Evolutionary conservation across 2,888 invertebrate species (phyloP), one percentile per base, ranked within the genome.

Genomic region (Lordiphosa andalusiaca): DNA sequence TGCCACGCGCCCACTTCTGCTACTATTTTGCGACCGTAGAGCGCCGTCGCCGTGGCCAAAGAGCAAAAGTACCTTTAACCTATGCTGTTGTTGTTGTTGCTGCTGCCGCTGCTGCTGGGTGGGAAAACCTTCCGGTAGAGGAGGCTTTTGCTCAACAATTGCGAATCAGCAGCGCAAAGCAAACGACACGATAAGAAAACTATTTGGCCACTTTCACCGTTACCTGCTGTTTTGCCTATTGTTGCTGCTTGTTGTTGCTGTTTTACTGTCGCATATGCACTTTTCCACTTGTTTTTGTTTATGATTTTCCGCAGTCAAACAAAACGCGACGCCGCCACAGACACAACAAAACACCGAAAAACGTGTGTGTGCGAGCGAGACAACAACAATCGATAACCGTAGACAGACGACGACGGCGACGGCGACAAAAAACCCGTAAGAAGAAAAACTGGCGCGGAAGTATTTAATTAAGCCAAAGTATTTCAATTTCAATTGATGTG

Each of bases 391-490:
- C 75, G 77, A 77, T 83, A 77, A 83, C 81, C 80, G 80, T 53
- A 73, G 73, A 71, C 67, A 56, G 25, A 74, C 62, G 56, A 44
- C 59, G 53, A 21, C 21, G 19, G 10, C 21, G 40, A 19, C 19
- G 19, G 47, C 55, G 48, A 48, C 58, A 38, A 2, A 49, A n/a
- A 2, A 49, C 21, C 36, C n/a, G 21, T 37, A 49, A 39, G 21
- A 48, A 48, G 36, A 49, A 52, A 40, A 42, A 21, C 37, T 65
- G 65, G 49, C 73, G 77, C 77, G 77, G 77, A 78, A 78, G 77
- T 78, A 84, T 78, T 77, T 78, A 78, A 84, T 78, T 78, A 84
- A 78, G 77, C 74, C 67, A 73, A 73, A 74, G 78, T 76, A 84
- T 78, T 76, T 84, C 30, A 73, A 76, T 81, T 84, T 76, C 70